phyloP scores from a whole-genome alignment of 2,113 vertebrate genomes.

The Neolamprologus ventralis region DNA sequence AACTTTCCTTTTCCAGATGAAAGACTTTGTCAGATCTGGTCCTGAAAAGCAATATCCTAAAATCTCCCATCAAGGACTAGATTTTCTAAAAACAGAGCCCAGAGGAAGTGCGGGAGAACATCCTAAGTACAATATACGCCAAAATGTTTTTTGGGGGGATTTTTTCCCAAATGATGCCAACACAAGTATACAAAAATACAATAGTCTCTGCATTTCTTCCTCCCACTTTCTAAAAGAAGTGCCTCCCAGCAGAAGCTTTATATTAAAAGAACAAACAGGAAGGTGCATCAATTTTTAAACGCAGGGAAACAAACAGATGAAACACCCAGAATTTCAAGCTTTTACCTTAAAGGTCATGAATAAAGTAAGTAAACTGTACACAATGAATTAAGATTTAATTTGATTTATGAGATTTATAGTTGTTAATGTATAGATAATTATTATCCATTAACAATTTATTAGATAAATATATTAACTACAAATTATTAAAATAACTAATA shows the following conservation, averaged over 20 bases:
- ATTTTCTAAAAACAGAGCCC: not conserved
- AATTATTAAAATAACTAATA: not conserved
- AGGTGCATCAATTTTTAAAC: not conserved
- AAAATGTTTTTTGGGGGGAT: not conserved
- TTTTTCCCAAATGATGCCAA: not conserved
- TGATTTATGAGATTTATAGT: not conserved
- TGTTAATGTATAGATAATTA: not conserved
- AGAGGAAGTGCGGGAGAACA: not conserved
- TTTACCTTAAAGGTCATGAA: not conserved
- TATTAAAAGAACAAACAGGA: not conserved
- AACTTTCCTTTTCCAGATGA: not conserved
- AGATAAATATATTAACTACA: not conserved
- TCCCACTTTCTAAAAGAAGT: not conserved
- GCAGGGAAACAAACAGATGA: not conserved
- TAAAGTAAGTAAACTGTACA: not conserved
- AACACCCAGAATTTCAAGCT: not conserved
- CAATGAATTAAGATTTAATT: not conserved
- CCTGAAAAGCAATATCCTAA: not conserved
- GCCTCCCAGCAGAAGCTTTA: not conserved
- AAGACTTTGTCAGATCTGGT: not conserved
- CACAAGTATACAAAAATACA: not conserved
- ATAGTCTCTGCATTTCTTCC: not conserved
- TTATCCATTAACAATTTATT: not conserved
- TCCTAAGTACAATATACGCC: not conserved
- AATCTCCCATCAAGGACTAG: not conserved